Conservation (phyloP, 2,113 vertebrate species). For the Ctenomys sociabilis region DNA sequence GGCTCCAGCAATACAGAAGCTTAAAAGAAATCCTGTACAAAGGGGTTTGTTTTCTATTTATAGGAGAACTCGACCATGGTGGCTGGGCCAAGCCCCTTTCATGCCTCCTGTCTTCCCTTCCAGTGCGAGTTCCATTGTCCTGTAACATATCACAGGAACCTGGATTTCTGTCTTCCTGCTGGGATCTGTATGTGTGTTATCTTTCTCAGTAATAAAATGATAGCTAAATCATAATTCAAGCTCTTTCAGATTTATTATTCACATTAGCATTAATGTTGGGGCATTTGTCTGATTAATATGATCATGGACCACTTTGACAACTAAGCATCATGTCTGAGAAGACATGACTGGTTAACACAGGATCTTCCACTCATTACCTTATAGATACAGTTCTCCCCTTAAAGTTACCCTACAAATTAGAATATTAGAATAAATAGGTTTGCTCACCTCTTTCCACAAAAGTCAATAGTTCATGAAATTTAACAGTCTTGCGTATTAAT, state of each 20-base stretch:
- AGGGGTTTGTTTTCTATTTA: constrained; percentile 52
- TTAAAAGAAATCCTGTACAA: constrained; percentile 2
- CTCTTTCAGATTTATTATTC: not conserved
- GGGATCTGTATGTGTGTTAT: not conserved
- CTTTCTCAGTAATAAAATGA: constrained; percentile 46
- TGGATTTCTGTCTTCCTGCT: not conserved
- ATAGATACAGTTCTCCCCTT: not conserved
- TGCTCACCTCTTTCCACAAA: not conserved
- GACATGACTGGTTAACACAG: not conserved
- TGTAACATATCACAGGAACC: not conserved
- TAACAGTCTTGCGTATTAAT: not conserved
- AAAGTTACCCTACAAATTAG: not conserved
- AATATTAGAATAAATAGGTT: not conserved
- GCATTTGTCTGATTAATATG: constrained; percentile 10
- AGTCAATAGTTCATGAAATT: not conserved
- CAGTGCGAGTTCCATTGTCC: not conserved
- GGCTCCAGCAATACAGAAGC: not conserved
- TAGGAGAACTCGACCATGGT: constrained; percentile 21
- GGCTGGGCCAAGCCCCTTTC: not conserved
- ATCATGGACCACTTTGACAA: not conserved
- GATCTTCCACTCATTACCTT: not conserved
- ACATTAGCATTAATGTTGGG: constrained; percentile 18
- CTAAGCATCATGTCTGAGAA: not conserved
- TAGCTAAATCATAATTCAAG: not conserved
- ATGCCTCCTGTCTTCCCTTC: not conserved